Evolutionary conservation across 2,888 invertebrate species (phyloP).

Genomic region (Campoletis raptor): DNA sequence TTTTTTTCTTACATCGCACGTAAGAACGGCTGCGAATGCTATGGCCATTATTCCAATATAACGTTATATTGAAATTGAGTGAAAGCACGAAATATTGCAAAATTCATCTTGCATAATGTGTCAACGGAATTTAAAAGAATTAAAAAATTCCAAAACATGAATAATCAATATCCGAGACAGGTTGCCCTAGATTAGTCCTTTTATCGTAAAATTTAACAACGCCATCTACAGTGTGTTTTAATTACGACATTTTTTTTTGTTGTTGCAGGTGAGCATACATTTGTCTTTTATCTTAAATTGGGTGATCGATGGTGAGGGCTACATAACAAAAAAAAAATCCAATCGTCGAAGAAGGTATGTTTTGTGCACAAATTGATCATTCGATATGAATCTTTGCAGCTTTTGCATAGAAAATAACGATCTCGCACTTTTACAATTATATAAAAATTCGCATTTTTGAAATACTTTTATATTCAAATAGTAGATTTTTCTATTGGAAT

Average conservation of each 20-base stretch:
- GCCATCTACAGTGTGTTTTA: neutral
- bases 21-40: neutral
- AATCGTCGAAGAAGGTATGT: neutral
- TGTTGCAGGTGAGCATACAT: conserved; percentile 4
- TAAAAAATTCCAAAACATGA: neutral
- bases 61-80: neutral
- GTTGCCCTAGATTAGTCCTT: neutral
- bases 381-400: neutral
- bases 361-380: neutral
- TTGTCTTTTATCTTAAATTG: neutral
- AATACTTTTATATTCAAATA: neutral
- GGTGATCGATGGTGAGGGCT: neutral
- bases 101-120: neutral
- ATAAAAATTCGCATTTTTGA: neutral
- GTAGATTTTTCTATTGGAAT: neutral
- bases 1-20: neutral
- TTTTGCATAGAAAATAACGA: neutral
- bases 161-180: neutral
- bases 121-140: neutral
- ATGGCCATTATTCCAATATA: neutral
- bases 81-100: neutral
- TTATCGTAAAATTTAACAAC: neutral
- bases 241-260: neutral
- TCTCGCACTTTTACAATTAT: neutral
- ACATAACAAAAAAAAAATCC: neutral